phyloP scores from a whole-genome alignment of 2,888 invertebrate species.

The Synergus gifuensis region DNA sequence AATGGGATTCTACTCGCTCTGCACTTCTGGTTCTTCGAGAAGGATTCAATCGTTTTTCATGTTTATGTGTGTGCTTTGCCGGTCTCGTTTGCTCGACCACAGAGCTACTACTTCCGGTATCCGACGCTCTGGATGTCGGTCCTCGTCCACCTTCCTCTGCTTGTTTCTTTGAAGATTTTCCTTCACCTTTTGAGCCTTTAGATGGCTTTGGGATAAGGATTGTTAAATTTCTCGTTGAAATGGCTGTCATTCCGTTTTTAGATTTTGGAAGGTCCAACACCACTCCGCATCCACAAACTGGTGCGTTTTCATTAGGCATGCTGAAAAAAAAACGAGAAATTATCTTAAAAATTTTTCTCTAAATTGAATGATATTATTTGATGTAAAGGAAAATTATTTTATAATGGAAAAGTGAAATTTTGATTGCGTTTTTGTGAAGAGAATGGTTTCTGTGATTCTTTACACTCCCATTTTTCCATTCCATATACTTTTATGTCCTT shows the following conservation, averaged over 20 bases:
- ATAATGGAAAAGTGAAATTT: not conserved
- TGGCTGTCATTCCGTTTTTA: slow-evolving; percentile 61
- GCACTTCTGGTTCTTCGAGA: slow-evolving; percentile 73
- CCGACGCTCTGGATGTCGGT: slow-evolving; percentile 62
- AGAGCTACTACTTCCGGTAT: slow-evolving; percentile 68
- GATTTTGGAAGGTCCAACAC: slow-evolving; percentile 67
- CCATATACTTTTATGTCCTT: not conserved
- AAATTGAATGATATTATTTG: not conserved
- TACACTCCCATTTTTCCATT: not conserved
- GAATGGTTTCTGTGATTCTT: not conserved
- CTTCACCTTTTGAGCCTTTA: slow-evolving; percentile 62
- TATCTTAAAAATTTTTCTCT: not conserved
- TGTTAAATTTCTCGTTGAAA: slow-evolving; percentile 64
- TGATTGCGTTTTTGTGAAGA: not conserved
- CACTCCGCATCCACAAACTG: slow-evolving; percentile 71
- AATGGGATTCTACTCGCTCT: slow-evolving; percentile 73
- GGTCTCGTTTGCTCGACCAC: slow-evolving; percentile 63
- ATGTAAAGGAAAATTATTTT: too few species aligned
- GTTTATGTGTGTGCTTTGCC: slow-evolving; percentile 62
- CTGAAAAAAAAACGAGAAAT: slow-evolving; percentile 52
- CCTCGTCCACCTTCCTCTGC: slow-evolving; percentile 58
- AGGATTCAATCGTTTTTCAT: slow-evolving; percentile 68
- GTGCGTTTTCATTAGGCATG: slow-evolving; percentile 72
- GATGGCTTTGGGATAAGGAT: slow-evolving; percentile 66
- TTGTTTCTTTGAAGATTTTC: slow-evolving; percentile 63